Base-by-base conservation (phyloP, 2,888 invertebrate species). In the Drosophila ustulata region DNA sequence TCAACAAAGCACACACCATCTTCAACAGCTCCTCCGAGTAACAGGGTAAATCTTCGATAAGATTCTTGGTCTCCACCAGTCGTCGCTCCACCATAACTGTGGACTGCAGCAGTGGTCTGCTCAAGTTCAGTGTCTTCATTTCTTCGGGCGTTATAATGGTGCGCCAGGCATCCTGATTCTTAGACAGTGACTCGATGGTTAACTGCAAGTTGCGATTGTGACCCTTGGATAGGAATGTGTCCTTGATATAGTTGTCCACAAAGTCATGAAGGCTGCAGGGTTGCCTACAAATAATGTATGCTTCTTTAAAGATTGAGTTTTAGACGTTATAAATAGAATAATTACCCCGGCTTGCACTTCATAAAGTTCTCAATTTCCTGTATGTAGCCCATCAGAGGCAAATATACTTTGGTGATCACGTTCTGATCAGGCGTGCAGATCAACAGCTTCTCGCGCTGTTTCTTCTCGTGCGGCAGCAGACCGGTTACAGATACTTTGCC, bases 181-280 rank as follows among this genome's bases (percentile, higher is more conserved):
- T 95, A 55, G 96, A 95, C 25, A 96, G 95, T 1, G 94, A 93
- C 78, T 97, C 95, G 70, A 96, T 95, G 34, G 93, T 92, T 66
- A 92, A 66, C 74, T 92, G 91, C 41, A 93, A 80, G 80, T 92
- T 92, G 49, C 91, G 91, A 82, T 94, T 94, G 86, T 95, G 95
- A 61, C 96, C 95, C 70, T 96, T 95, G 72, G 96, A 96, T 73
- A 97, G 94, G 93, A 97, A 98, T 6, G 96, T 96, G 83, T 97
- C 96, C 78, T 96, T 96, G 26, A 98, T 96, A 92, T 98, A 97
- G 91, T 97, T 96, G 50, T 96, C 95, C 61, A 98, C 93, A 92
- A 98, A 98, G 73, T 95, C 95, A 88, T 97, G 96, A 62, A 98
- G 93, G 3, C 96, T 95, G 89, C 97, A 97, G 47, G 96, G 94